Evolutionary conservation across 2,888 invertebrate species (phyloP), one percentile per base, ranked within the genome.

Genomic region (Sicus ferrugineus): DNA sequence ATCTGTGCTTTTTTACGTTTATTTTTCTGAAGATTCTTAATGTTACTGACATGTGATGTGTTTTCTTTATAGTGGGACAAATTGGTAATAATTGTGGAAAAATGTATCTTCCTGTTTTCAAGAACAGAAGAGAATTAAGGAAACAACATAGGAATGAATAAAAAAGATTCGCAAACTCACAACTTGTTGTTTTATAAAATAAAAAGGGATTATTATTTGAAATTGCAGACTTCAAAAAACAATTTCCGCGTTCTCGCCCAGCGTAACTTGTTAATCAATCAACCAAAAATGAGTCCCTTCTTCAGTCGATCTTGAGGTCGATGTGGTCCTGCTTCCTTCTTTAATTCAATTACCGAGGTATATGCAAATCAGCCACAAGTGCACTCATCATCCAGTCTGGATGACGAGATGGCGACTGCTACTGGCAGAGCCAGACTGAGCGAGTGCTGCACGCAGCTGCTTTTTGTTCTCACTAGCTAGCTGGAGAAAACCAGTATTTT

Each of bases 341-440:
- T 54, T 79, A 79, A 80, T 79, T 79, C 80, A 80, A 80, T 80
- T 79, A 80, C 80, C 79, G 77, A 80, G 80, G 42, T 79, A 80
- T 79, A 79, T 79, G 80, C 80, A 79, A 79, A 79, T 79, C 79
- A 79, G 79, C 79, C 76, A 77, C 73, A 78, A 79, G 80, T 77
- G 78, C 77, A 80, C 79, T 80, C 78, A 76, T 78, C 66, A 38
- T 56, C 58, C 66, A 66, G 42, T 56, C 28, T 78, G 72, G 74
- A 78, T 75, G 75, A 75, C 73, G 72, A 21, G 56, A 62, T 48
- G 63, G 58, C 62, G 61, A 62, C 19, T 62, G 70, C 30, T 34
- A 70, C 68, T 65, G 58, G 21, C 54, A 58, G 50, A 48, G 26
- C 19, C 58, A 74, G 72, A 64, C 68, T 69, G 68, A 34, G 30